These are phyloP conservation scores for Morinoia aosen DNA, from an alignment of 2,888 invertebrate species.

Conservation along the genomic window DNA sequence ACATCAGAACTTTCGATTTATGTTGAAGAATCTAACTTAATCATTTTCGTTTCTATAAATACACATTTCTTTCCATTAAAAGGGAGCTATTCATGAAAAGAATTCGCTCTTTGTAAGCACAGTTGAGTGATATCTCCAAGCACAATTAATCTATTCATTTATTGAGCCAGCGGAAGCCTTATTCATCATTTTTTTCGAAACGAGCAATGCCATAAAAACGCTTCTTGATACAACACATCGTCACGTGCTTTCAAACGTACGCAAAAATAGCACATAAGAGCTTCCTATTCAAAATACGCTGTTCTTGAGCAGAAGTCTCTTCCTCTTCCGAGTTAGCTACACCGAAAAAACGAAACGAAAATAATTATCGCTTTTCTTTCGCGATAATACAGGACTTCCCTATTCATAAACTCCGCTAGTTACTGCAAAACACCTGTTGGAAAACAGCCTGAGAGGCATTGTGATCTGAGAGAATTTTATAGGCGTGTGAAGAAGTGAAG, in stretches of 20 bases:
- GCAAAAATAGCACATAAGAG: neutral
- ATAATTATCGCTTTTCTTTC: neutral
- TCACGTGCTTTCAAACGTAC: neutral
- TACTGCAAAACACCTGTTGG: neutral
- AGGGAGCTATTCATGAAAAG: neutral
- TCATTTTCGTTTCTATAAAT: too few relatives aligned
- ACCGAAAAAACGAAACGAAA: neutral
- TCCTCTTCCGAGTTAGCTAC: neutral
- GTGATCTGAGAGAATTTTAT: neutral
- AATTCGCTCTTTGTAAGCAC: neutral
- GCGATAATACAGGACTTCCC: neutral
- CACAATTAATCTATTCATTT: neutral
- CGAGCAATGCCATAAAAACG: neutral
- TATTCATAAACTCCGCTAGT: constrained; percentile 3
- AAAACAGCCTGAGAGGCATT: neutral
- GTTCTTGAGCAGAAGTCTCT: neutral
- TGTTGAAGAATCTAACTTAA: too few relatives aligned
- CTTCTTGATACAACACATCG: neutral
- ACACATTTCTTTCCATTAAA: too few relatives aligned
- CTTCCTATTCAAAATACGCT: neutral
- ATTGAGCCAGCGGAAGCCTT: neutral
- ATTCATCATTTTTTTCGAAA: neutral
- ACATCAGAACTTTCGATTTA: too few relatives aligned
- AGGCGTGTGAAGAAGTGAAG: neutral
- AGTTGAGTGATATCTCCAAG: neutral